Percentiles rank a stretch among this genome's conserved stretches.
Conservation (phyloP, 2,113 vertebrate genomes). For the Eulacestoma nigropectus region DNA sequence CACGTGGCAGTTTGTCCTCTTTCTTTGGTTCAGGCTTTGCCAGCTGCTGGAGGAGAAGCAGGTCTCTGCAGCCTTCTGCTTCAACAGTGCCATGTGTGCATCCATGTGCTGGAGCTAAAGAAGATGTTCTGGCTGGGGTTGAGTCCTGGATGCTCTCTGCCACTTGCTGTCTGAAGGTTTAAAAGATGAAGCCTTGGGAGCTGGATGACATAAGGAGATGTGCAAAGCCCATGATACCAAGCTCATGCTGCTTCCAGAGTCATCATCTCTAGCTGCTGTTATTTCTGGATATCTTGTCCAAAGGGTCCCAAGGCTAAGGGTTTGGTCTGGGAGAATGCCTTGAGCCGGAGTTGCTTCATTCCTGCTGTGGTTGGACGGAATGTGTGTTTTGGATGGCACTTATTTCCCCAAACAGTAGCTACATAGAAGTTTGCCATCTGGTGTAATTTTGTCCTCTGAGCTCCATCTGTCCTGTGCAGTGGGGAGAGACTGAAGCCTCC, state of each 20-base stretch:
- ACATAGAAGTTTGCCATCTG: conserved; percentile 16
- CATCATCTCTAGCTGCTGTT: background rate
- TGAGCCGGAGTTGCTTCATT: background rate
- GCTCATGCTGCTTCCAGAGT: background rate
- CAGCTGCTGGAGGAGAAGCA: background rate
- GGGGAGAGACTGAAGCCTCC: background rate
- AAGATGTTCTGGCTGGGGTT: background rate
- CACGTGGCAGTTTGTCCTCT: background rate
- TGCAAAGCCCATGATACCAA: background rate
- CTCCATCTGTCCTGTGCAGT: background rate
- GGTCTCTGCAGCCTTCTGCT: background rate
- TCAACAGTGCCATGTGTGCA: fast-evolving
- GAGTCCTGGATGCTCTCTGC: background rate
- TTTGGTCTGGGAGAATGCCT: background rate
- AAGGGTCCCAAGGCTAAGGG: background rate
- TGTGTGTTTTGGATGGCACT: background rate
- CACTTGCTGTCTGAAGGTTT: background rate
- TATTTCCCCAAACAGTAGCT: background rate
- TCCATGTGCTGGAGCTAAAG: background rate
- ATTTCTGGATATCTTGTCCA: background rate
- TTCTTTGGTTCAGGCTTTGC: background rate
- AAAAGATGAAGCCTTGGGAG: background rate
- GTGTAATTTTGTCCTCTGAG: conserved; percentile 16
- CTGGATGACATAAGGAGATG: background rate
- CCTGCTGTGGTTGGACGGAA: background rate